Evolutionary conservation across 2,888 invertebrate genomes (phyloP), one percentile per base, ranked within the genome.

Genomic region (Platerodrilus igneus): DNA sequence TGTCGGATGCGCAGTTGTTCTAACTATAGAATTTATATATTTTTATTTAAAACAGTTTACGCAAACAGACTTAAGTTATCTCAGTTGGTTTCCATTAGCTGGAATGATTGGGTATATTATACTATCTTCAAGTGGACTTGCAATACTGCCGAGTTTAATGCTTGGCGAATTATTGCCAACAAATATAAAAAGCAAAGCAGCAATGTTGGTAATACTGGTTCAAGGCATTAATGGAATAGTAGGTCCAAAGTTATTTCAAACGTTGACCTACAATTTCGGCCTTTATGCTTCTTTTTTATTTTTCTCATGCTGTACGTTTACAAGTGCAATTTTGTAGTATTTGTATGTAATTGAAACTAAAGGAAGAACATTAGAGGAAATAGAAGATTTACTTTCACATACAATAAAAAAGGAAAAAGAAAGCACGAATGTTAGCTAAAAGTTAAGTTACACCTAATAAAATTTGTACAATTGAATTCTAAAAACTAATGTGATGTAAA

Each of bases 21-120:
- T 60, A 19, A 32, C 9, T 4, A 38, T 42, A 4, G 52, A 51
- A 44, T 37, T 54, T 1, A 37, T 53, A 15, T 62, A 58, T 45
- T 61, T 62, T 38, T 56, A 50, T 22, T 20, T 61, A 2, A 50
- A 53, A 34, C 45, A 50, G 18, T 31, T 47, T 22, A 28, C 45
- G 3, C 34, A 46, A 15, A 22, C 54, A 7, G 56, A 61, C 46
- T 16, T 58, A 3, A 41, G 46, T 4, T 11, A 9, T 3, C 11
- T 57, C 0, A 47, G 47, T 6, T 64, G 62, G 62, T 41, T 64
- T 30, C 65, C 65, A 2, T 17, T 64, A 4, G 49, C 51, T 4
- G 58, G 58, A n/a, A 51, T 65, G 54, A 43, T 62, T 1, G 9
- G 54, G 1, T 65, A 52, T 37, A 41, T 60, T 2, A 21, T 41